Percentiles rank a stretch among this genome's conserved stretches.
Evolutionary conservation across 2,888 invertebrate species (phyloP).

Genomic region (Cataglyphis cursor): DNA sequence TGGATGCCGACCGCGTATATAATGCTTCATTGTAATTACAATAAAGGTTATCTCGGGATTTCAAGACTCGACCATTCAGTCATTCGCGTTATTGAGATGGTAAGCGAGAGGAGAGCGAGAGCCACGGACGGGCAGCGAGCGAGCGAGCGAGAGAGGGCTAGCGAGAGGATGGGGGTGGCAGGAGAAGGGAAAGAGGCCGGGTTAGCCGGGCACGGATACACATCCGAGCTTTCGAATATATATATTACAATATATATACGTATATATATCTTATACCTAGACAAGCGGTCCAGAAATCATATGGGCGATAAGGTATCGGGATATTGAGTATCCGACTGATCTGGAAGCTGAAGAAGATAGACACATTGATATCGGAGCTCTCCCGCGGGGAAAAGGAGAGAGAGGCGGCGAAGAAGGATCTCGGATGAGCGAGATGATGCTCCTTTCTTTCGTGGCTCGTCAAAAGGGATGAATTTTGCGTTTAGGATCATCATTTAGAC

Average conservation of each 20-base stretch:
- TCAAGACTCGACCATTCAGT: conserved; percentile 79
- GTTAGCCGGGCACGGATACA: conserved; percentile 60
- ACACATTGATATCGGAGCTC: conserved; percentile 64
- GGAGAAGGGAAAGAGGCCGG: conserved; percentile 52
- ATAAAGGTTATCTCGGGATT: conserved; percentile 85
- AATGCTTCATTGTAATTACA: conserved; percentile 85
- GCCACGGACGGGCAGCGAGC: neutral
- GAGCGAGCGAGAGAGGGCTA: conserved; percentile 30
- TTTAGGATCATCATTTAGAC: conserved; percentile 36
- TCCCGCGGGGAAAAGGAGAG: neutral
- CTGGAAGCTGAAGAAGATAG: conserved; percentile 73
- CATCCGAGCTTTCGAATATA: neutral
- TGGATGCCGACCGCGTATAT: conserved; percentile 75
- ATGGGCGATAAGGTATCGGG: conserved; percentile 77
- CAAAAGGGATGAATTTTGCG: conserved; percentile 50
- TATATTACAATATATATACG: conserved; percentile 34
- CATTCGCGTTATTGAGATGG: conserved; percentile 83
- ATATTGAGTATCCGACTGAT: conserved; percentile 74
- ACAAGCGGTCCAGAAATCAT: conserved; percentile 72
- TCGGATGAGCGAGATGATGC: conserved; percentile 31
- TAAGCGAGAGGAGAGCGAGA: conserved; percentile 74
- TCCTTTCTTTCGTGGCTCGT: conserved; percentile 40
- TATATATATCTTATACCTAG: conserved; percentile 42
- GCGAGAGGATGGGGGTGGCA: conserved; percentile 5
- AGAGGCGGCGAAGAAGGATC: conserved; percentile 22